These are phyloP conservation scores for Oppia nitens DNA, from an alignment of 1,140 invertebrate species.

Conservation along the genomic window DNA sequence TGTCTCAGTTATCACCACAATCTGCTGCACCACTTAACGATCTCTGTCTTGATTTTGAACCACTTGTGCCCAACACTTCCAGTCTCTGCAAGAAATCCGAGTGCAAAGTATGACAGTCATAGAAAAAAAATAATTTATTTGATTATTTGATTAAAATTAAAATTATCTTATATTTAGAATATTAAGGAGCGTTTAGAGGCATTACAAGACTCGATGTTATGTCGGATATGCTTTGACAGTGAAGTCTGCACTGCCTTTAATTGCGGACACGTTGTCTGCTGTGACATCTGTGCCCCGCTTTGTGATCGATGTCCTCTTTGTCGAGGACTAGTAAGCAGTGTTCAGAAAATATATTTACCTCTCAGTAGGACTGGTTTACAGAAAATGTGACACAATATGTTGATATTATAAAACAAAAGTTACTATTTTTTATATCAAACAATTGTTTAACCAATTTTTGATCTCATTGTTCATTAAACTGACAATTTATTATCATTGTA, in stretches of 20 bases:
- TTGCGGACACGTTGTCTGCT: slow-evolving; percentile 61
- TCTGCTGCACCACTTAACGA: slow-evolving; percentile 1
- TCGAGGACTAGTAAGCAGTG: slow-evolving; percentile 48
- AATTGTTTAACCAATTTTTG: not conserved
- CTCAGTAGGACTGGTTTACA: slow-evolving; percentile 24
- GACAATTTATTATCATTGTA: not conserved
- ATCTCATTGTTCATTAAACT: not conserved
- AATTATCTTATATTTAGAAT: slow-evolving; percentile 13
- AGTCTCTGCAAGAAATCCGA: not conserved
- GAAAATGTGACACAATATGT: not conserved
- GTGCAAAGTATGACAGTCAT: not conserved
- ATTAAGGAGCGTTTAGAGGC: slow-evolving; percentile 32
- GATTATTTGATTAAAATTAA: too few relatives aligned
- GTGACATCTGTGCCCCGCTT: slow-evolving; percentile 45
- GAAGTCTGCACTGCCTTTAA: slow-evolving; percentile 60
- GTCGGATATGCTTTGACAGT: slow-evolving; percentile 63
- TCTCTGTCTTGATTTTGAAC: slow-evolving; percentile 12
- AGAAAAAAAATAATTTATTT: too few relatives aligned
- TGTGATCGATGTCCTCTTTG: slow-evolving; percentile 59
- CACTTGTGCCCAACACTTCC: slow-evolving; percentile 7
- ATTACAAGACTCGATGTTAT: slow-evolving; percentile 51
- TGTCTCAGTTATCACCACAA: not conserved
- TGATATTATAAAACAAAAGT: not conserved
- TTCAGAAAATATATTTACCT: slow-evolving; percentile 51
- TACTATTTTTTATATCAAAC: not conserved